Evolutionary conservation across 1,140 invertebrate species (phyloP).

Genomic region (Drosophila yakuba): DNA sequence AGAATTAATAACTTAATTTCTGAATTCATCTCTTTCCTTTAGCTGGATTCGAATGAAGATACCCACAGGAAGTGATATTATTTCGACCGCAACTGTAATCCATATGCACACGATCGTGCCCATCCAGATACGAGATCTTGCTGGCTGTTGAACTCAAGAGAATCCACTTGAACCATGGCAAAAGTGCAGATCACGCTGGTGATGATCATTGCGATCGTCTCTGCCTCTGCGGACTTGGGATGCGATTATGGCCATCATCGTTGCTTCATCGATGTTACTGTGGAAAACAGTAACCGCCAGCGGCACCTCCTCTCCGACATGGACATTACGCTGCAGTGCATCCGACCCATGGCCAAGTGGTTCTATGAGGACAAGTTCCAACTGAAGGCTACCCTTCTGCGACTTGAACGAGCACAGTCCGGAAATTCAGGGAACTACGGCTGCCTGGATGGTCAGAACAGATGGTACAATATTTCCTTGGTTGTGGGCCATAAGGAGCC

Average conservation of each 20-base stretch:
- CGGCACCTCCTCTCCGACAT: slow-evolving; percentile 58
- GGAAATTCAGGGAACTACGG: slow-evolving; percentile 57
- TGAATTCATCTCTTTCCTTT: neutral
- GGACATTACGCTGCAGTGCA: slow-evolving; percentile 57
- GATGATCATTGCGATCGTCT: slow-evolving; percentile 41
- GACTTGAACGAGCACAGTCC: slow-evolving; percentile 37
- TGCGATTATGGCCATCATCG: slow-evolving; percentile 57
- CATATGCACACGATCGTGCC: slow-evolving; percentile 20
- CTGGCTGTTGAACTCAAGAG: slow-evolving; percentile 44
- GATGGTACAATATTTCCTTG: slow-evolving; percentile 63
- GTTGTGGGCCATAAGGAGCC: slow-evolving; percentile 31
- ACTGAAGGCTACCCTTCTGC: slow-evolving; percentile 6
- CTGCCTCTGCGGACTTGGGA: slow-evolving; percentile 16
- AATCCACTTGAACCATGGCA: slow-evolving; percentile 65
- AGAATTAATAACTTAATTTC: neutral
- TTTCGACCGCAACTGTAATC: slow-evolving; percentile 18
- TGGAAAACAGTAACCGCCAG: neutral
- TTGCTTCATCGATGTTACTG: slow-evolving; percentile 62
- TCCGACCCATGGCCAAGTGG: slow-evolving; percentile 44
- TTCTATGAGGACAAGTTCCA: slow-evolving; percentile 48
- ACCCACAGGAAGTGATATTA: neutral
- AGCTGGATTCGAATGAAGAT: slow-evolving; percentile 1
- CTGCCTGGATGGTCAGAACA: slow-evolving; percentile 40
- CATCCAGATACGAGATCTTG: slow-evolving; percentile 33
- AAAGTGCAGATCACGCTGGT: slow-evolving; percentile 68